Base-by-base conservation (phyloP, 1,140 invertebrate genomes). In the Batillaria attramentaria region DNA sequence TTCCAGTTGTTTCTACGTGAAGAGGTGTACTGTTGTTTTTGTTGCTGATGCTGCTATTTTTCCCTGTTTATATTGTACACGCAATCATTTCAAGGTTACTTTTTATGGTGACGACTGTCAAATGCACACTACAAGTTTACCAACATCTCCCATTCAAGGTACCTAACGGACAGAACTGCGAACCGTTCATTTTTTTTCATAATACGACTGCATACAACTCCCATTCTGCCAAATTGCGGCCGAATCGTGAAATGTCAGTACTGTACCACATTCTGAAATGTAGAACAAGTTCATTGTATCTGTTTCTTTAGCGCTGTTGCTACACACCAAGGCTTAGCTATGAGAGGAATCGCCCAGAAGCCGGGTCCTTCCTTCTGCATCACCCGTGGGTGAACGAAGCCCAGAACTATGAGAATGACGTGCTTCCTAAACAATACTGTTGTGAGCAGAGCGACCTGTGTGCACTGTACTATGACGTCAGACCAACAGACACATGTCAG, bases 301-400 rank as follows among this genome's bases (percentile, higher is more conserved):
- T 54, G n/a, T n/a, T n/a, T n/a, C n/a, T n/a, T n/a, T n/a, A 72
- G 73, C 33, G 54, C 5, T 75, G 73, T 37, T 75, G 73, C 73
- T 75, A 75, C 57, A 75, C 41, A 8, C 16, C 54, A 16, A 50
- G 39, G 3, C 28, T 16, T n/a, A 37, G 31, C n/a, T 75, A 57
- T 37, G 73, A 42, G 57, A 31, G 8, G 18, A 65, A 1, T 39
- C 54, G 57, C 0, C 73, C 73, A 8, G 16, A 3, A 10, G 54
- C 57, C 1, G 73, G 73, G 3, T 39, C 35, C 24, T 62, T 75
- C 73, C 73, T 65, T 33, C 54, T 60, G 2, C 0, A 75, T 39
- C 72, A 75, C 37, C 72, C 72, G 33, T 16, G 3, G 54, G 6
- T 28, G 24, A 65, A 42, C 72, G 13, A 33, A 2, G 24, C 16